Evolutionary conservation across 2,797 vertebrate species (phyloP).

Genomic region (Mus caroli): DNA sequence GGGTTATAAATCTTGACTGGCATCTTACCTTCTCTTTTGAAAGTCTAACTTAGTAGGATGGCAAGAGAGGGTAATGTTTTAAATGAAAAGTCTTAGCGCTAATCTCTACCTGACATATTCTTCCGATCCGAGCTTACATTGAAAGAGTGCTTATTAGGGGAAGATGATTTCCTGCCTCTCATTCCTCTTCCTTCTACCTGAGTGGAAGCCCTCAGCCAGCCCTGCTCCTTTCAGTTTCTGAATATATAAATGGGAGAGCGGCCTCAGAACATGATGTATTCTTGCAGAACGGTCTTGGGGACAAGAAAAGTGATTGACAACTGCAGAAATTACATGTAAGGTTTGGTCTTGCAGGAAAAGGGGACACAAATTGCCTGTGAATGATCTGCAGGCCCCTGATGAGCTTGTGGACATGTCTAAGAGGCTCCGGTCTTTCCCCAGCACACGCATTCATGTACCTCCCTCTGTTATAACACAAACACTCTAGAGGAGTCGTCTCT

Average conservation of each 20-base stretch:
- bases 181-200: neutral
- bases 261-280: constrained; percentile 63
- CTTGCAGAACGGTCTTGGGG: constrained; percentile 70
- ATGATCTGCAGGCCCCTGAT: constrained; percentile 78
- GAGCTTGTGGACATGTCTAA: constrained; percentile 75
- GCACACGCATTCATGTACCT: constrained; percentile 21
- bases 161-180: constrained; percentile 52
- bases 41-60: constrained; percentile 74
- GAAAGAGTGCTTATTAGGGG: constrained; percentile 70
- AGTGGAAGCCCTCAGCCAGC: constrained; percentile 34
- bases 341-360: constrained; percentile 77
- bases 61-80: constrained; percentile 79
- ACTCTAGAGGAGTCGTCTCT: constrained; percentile 51
- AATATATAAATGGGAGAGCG: constrained; percentile 75
- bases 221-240: constrained; percentile 58
- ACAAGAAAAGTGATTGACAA: constrained; percentile 83
- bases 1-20: constrained; percentile 72
- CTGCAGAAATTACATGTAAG: constrained; percentile 82
- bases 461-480: constrained; percentile 34
- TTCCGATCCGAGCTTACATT: constrained; percentile 62
- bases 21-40: constrained; percentile 72
- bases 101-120: constrained; percentile 72
- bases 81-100: constrained; percentile 75
- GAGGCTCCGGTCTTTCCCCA: constrained; percentile 72
- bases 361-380: constrained; percentile 80